These are phyloP conservation scores for Coelopa frigida DNA, from an alignment of 1,140 invertebrate genomes.

Conservation along the genomic window DNA sequence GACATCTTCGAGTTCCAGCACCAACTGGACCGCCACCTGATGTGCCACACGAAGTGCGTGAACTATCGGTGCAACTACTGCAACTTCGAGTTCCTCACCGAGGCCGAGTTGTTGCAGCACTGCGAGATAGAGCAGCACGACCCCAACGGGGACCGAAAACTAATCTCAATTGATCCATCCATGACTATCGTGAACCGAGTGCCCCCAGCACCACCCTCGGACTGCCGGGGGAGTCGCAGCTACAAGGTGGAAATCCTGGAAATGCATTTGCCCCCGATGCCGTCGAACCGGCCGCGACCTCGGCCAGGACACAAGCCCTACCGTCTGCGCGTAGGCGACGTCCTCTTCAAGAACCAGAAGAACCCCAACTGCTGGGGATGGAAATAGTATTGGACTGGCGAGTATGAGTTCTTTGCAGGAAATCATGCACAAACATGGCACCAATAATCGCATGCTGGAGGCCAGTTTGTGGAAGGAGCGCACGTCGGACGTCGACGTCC, in stretches of 20 bases:
- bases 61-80: constrained; percentile 37
- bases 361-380: constrained; percentile 37
- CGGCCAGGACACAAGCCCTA: constrained; percentile 30
- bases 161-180: constrained; percentile 27
- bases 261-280: constrained; percentile 16
- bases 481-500: no score
- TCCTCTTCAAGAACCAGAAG: constrained; percentile 28
- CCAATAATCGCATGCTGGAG: no score
- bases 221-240: not conserved
- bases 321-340: constrained; percentile 30
- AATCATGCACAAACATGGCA: no score
- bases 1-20: constrained; percentile 35
- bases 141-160: constrained; percentile 29
- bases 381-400: no score
- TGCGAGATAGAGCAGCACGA: constrained; percentile 27
- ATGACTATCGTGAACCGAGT: constrained; percentile 24
- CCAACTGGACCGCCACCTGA: constrained; percentile 30
- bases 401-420: no score
- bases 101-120: constrained; percentile 27
- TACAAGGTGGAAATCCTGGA: constrained; percentile 21
- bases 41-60: constrained; percentile 27
- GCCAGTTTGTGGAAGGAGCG: no score
- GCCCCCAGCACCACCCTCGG: constrained; percentile 1
- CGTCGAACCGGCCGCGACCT: constrained; percentile 24
- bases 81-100: constrained; percentile 29